These are phyloP conservation scores for Wasmannia auropunctata DNA, from an alignment of 1,140 invertebrate species.

Conservation along the genomic window DNA sequence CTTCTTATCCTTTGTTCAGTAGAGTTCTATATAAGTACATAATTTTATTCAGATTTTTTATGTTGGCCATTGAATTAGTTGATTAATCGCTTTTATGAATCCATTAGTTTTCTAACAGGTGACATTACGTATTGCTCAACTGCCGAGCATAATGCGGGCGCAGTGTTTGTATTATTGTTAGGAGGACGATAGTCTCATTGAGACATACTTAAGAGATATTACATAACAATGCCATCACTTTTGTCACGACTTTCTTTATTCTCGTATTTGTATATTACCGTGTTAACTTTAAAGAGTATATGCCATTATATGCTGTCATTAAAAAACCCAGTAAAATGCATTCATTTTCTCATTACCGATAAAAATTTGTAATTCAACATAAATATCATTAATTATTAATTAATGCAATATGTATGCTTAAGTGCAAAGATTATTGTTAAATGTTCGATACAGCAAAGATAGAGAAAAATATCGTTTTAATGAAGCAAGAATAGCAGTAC, in stretches of 20 bases:
- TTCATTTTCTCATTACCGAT: not conserved
- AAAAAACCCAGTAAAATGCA: not conserved
- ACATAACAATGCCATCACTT: not conserved
- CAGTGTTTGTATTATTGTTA: constrained; percentile 37
- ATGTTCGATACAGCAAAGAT: not conserved
- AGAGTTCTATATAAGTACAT: not conserved
- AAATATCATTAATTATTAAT: constrained; percentile 2
- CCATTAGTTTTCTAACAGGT: constrained; percentile 21
- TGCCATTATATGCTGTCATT: not conserved
- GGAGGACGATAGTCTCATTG: not conserved
- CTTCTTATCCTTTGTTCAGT: not conserved
- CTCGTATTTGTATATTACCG: not conserved
- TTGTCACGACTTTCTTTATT: not conserved
- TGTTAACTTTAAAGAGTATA: not conserved
- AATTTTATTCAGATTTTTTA: not conserved
- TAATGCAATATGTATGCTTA: not conserved
- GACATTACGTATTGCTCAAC: constrained; percentile 20
- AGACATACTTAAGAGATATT: constrained; percentile 27
- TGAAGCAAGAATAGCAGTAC: not conserved
- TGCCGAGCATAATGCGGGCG: constrained; percentile 25
- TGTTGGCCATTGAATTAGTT: not conserved
- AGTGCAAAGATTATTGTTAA: not conserved
- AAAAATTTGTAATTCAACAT: not conserved
- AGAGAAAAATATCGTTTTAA: not conserved
- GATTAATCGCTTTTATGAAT: constrained; percentile 24